Conservation (phyloP, 2,797 vertebrate genomes). For the Caiman crocodilus region DNA sequence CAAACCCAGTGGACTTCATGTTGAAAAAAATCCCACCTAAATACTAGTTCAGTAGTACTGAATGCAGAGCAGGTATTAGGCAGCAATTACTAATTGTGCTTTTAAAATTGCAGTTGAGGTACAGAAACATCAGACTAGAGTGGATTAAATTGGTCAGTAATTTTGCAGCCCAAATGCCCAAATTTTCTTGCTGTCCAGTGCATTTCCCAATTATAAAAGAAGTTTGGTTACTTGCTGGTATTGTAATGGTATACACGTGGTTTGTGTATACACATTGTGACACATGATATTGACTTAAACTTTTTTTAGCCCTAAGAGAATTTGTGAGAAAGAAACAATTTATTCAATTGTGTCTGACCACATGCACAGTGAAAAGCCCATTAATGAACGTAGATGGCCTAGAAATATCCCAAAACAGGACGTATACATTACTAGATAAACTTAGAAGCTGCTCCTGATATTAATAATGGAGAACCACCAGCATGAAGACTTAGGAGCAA, state of each 20-base stretch:
- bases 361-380: neutral
- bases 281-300: neutral
- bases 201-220: slow-evolving; percentile 42
- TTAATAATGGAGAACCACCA: too few species aligned
- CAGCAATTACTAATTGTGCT: slow-evolving; percentile 20
- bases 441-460: neutral
- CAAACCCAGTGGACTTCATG: slow-evolving; percentile 10
- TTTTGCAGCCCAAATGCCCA: slow-evolving; percentile 15
- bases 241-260: neutral
- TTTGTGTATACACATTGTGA: neutral
- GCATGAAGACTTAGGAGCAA: too few species aligned
- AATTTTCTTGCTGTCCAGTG: slow-evolving; percentile 40
- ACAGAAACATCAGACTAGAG: neutral
- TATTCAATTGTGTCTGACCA: neutral
- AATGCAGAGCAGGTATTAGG: neutral
- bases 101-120: slow-evolving; percentile 13
- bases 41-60: slow-evolving; percentile 6
- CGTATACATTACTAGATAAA: neutral
- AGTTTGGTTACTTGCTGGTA: slow-evolving; percentile 9
- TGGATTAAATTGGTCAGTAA: neutral
- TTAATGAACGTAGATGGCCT: neutral
- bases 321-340: neutral
- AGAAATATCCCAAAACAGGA: neutral
- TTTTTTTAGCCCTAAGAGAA: neutral
- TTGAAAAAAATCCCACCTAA: slow-evolving; percentile 3